Evolutionary conservation across 2,888 invertebrate species (phyloP).

Genomic region (Sicus ferrugineus): DNA sequence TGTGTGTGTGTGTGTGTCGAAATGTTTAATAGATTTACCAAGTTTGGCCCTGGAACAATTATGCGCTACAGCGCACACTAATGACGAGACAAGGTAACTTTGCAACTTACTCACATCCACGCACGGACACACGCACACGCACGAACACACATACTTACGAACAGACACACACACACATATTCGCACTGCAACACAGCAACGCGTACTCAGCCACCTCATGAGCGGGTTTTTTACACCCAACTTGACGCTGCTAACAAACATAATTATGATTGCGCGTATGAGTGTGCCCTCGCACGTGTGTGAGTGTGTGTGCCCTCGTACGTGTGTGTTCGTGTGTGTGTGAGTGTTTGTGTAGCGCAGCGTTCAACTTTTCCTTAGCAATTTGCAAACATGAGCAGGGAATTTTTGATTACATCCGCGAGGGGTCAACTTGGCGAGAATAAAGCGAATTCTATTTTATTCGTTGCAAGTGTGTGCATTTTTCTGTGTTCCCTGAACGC

Average conservation of each 20-base stretch:
- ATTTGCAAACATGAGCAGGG: constrained; percentile 30
- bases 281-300: not conserved
- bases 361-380: constrained; percentile 28
- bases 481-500: too few relatives aligned
- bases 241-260: not conserved
- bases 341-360: not conserved
- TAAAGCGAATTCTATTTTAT: not conserved
- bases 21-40: constrained; percentile 28
- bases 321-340: constrained; percentile 14
- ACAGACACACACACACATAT: constrained; percentile 10
- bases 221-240: not conserved
- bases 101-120: not conserved
- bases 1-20: constrained; percentile 10
- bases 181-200: constrained; percentile 3
- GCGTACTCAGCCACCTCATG: not conserved
- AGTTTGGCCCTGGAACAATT: constrained; percentile 41
- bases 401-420: constrained; percentile 28
- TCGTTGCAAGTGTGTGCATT: too few relatives aligned
- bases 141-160: constrained; percentile 1
- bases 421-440: constrained; percentile 20
- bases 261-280: not conserved
- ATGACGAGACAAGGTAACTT: constrained; percentile 22
- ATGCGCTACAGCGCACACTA: constrained; percentile 41
- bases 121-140: not conserved
- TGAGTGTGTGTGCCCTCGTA: not conserved